phyloP scores from a whole-genome alignment of 2,797 vertebrate genomes.

The Picus viridis region DNA sequence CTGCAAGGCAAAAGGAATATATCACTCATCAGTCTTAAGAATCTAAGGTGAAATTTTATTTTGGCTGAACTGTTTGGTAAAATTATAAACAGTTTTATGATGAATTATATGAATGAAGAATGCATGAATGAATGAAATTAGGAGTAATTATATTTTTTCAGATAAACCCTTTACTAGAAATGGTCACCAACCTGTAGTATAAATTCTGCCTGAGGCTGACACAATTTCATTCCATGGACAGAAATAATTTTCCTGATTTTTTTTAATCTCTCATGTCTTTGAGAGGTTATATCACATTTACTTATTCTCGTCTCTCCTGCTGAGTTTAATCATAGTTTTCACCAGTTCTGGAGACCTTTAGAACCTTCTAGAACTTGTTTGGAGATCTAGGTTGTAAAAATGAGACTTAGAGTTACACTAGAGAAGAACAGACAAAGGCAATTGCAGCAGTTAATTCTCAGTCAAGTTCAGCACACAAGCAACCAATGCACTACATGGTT shows the following conservation, averaged over 20 bases:
- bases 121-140: neutral
- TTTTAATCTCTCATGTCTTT: neutral
- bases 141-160: neutral
- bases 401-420: neutral
- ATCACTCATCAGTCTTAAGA: neutral
- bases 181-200: neutral
- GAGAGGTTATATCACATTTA: neutral
- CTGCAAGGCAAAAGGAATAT: neutral
- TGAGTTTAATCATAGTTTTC: neutral
- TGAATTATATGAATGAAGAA: neutral
- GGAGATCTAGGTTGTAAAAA: neutral
- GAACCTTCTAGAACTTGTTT: neutral
- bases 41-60: neutral
- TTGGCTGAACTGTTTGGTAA: neutral
- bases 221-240: neutral
- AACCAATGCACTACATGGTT: neutral
- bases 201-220: neutral
- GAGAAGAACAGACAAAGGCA: neutral
- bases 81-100: neutral
- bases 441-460: neutral
- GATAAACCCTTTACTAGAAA: neutral
- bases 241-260: neutral
- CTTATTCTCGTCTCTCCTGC: neutral
- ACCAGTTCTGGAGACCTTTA: neutral
- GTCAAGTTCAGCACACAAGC: neutral